Conservation (phyloP, 2,888 invertebrate species). For the Heliconius hortense region DNA sequence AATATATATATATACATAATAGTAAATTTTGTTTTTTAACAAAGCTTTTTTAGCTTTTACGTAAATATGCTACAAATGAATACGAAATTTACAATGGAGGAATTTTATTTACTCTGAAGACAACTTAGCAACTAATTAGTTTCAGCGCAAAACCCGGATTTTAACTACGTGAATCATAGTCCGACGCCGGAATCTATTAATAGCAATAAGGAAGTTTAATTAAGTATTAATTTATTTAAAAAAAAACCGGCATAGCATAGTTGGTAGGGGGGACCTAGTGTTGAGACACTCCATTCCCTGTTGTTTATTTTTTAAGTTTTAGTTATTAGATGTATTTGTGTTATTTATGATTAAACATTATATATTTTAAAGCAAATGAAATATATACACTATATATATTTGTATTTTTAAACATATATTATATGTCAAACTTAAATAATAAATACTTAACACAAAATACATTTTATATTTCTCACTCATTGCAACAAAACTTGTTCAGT, state of each 20-base stretch:
- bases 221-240: constrained; percentile 3
- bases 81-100: constrained; percentile 17
- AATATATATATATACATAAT: no score
- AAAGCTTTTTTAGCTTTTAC: neutral
- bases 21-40: neutral
- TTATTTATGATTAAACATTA: no score
- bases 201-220: constrained; percentile 24
- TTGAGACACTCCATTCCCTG: no score
- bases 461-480: neutral
- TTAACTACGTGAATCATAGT: constrained; percentile 8
- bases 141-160: constrained; percentile 26
- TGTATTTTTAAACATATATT: no score
- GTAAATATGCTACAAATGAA: constrained; percentile 14
- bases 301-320: no score
- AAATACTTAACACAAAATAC: neutral
- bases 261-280: no score
- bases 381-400: no score
- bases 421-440: neutral
- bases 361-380: no score
- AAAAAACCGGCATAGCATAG: no score
- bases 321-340: no score
- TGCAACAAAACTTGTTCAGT: constrained; percentile 13
- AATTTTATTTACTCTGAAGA: constrained; percentile 30
- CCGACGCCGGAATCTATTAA: constrained; percentile 12
- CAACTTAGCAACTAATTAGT: constrained; percentile 31